Conservation (phyloP, 2,888 invertebrate genomes). For the Strigamia maritima region DNA sequence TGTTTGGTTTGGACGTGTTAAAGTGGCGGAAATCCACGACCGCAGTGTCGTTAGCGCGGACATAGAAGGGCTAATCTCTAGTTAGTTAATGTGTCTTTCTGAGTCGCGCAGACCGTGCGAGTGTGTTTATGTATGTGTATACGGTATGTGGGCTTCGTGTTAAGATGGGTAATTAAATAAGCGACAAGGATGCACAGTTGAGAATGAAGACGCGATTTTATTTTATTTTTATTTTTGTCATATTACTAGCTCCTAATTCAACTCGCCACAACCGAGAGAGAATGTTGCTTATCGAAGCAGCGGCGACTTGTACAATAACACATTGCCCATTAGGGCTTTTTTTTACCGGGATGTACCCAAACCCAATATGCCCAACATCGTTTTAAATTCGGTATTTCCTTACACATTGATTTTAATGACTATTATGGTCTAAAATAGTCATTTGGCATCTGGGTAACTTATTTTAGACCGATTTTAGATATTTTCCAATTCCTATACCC, state of each 20-base stretch:
- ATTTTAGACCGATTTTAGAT: too few relatives aligned
- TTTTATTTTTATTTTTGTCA: neutral
- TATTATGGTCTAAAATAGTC: too few relatives aligned
- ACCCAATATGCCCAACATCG: too few relatives aligned
- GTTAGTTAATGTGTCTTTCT: neutral
- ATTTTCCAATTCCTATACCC: too few relatives aligned
- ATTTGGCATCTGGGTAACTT: too few relatives aligned
- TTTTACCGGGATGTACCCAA: too few relatives aligned
- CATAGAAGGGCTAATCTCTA: conserved; percentile 7
- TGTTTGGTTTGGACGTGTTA: neutral
- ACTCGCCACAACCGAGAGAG: neutral
- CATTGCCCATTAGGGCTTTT: neutral
- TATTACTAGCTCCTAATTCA: neutral
- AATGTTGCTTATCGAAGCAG: too few relatives aligned
- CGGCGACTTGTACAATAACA: too few relatives aligned
- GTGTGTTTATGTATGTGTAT: neutral
- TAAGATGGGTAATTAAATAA: neutral
- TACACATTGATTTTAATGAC: too few relatives aligned
- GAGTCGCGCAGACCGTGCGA: neutral
- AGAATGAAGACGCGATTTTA: neutral
- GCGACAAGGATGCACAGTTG: conserved; percentile 5
- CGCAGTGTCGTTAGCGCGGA: neutral
- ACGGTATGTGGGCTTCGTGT: neutral
- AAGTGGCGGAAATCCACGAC: neutral
- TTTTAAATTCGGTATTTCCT: too few relatives aligned